phyloP scores from a whole-genome alignment of 2,888 invertebrate genomes.

The Pandemis heparana region DNA sequence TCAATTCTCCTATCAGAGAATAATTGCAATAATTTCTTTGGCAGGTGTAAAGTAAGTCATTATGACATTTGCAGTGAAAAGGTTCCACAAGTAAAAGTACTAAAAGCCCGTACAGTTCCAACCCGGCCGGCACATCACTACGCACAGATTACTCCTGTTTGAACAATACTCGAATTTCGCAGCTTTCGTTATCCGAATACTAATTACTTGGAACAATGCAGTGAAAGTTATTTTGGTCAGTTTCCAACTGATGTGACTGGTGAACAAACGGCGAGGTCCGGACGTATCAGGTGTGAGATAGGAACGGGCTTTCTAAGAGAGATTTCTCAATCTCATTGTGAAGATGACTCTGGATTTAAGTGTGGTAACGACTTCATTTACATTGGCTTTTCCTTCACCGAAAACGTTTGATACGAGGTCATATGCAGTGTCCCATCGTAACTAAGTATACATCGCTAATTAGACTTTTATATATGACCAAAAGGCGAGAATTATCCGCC shows the following conservation, averaged over 20 bases:
- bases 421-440: too few relatives aligned
- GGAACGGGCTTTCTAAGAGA: constrained; percentile 41
- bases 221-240: constrained; percentile 43
- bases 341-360: not conserved
- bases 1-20: too few relatives aligned
- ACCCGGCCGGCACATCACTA: constrained; percentile 3
- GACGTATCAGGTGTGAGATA: constrained; percentile 28
- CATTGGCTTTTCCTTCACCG: too few relatives aligned
- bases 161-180: constrained; percentile 42
- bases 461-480: too few relatives aligned
- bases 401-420: too few relatives aligned
- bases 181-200: constrained; percentile 40
- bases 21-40: too few relatives aligned
- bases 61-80: too few relatives aligned
- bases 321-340: constrained; percentile 27
- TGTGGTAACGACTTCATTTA: not conserved
- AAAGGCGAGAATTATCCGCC: too few relatives aligned
- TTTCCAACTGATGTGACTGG: constrained; percentile 28
- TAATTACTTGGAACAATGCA: constrained; percentile 38
- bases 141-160: constrained; percentile 24
- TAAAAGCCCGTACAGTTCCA: not conserved
- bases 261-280: constrained; percentile 31
- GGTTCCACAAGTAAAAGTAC: not conserved
- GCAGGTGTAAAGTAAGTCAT: too few relatives aligned
- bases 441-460: too few relatives aligned